Base-by-base conservation (phyloP, 2,113 vertebrate species). In the Neolamprologus longior region DNA sequence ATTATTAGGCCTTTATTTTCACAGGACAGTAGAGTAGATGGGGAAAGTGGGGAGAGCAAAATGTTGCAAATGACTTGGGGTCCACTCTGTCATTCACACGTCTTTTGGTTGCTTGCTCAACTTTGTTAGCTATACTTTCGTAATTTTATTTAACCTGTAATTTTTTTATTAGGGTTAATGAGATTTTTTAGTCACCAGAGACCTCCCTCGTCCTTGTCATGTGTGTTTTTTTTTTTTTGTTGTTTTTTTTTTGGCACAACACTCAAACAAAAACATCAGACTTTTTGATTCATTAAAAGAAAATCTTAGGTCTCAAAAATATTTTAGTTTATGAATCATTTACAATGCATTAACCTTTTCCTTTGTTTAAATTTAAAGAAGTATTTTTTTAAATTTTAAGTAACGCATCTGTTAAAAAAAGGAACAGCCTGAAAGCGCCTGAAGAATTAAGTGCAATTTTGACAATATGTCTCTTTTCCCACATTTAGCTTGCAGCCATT, bases 211-310 rank as follows among this genome's bases (percentile, higher is more conserved):
- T 17, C 40, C 68, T 73, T 45, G 2, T 45, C 13, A 17, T 33
- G 2, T n/a, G 3, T 17, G 9, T 9, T 4, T 0, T 9, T 35
- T 35, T 35, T 0, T 9, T 7, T 7, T n/a, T n/a, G n/a, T n/a
- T n/a, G n/a, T n/a, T n/a, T n/a, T n/a, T n/a, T n/a, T n/a, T 42
- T 24, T 9, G 35, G n/a, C 33, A 71, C 35, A 42, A n/a, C n/a
- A 42, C n/a, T 9, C 15, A 61, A 61, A 19, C 28, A 19, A 33
- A 40, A 68, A 35, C 12, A n/a, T 68, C 7, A 68, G 63, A 68
- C n/a, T 21, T 4, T 40, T 68, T 40, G 7, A 14, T 37, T 40
- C 3, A 14, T 71, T 40, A 71, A 71, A 71, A 68, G 35, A 68
- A 40, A 68, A 21, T 1, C 11, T 68, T 37, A 17, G 40, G 21